A percentile compares a stretch with the other conserved stretches of the same genome.
These are phyloP conservation scores for Limnephilus rhombicus DNA, from an alignment of 2,888 invertebrate genomes.

Conservation along the genomic window DNA sequence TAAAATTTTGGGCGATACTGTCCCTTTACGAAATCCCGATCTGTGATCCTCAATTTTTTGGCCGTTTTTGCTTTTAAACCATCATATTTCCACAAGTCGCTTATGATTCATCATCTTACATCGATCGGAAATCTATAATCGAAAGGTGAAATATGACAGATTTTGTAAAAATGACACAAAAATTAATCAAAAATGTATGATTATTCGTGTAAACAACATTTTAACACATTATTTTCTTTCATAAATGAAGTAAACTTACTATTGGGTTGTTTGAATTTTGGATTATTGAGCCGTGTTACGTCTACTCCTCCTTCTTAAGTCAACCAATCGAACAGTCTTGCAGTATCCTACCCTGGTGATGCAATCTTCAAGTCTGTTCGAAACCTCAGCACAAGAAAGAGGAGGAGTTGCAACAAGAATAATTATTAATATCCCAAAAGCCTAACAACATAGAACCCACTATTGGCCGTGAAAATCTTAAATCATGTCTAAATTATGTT, in stretches of 20 bases:
- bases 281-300: background rate
- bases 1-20: conserved; percentile 46
- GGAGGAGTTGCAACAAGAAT: background rate
- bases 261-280: background rate
- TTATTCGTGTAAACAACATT: conserved; percentile 27
- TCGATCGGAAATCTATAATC: background rate
- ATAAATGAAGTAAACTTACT: background rate
- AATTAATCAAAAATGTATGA: conserved; percentile 18
- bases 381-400: background rate
- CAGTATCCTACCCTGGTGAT: background rate
- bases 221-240: background rate
- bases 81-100: background rate
- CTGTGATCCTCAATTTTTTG: conserved; percentile 13
- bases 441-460: background rate
- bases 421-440: background rate
- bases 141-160: background rate
- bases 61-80: conserved; percentile 11
- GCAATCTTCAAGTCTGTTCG: background rate
- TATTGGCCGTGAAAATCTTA: background rate
- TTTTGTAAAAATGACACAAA: background rate
- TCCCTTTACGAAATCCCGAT: conserved; percentile 19
- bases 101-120: background rate
- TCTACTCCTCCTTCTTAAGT: background rate
- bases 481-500: background rate
- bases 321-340: background rate